Percentiles rank a stretch among this genome's conserved stretches.
Evolutionary conservation across 1,140 invertebrate species (phyloP).

Genomic region (Delia radicum): DNA sequence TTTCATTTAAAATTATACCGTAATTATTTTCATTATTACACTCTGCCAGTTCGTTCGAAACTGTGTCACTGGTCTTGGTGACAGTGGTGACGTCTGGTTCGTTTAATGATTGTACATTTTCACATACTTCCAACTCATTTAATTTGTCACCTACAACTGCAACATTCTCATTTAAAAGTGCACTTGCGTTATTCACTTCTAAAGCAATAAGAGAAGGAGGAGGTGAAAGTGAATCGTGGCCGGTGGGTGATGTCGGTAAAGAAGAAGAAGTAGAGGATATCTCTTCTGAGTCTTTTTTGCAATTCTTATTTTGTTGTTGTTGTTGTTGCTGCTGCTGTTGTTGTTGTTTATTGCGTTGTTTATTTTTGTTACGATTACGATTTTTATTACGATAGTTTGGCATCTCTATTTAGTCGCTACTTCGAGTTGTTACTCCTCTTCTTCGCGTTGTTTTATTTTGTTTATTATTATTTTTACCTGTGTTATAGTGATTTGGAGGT

Average conservation of each 20-base stretch:
- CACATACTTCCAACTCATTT: background rate
- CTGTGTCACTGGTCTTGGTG: background rate
- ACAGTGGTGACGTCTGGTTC: background rate
- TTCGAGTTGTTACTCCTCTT: background rate
- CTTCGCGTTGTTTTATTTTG: background rate
- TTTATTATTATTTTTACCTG: background rate
- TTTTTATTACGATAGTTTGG: constrained; percentile 54
- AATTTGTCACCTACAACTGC: background rate
- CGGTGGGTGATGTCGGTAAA: background rate
- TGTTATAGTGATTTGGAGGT: background rate
- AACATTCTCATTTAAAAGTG: background rate
- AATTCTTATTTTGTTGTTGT: constrained; percentile 21
- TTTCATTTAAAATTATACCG: background rate
- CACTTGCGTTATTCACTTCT: background rate
- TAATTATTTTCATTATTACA: background rate
- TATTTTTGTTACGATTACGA: constrained; percentile 47
- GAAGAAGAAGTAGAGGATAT: background rate
- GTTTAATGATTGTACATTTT: background rate
- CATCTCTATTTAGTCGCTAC: constrained; percentile 31
- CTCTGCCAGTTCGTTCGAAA: background rate
- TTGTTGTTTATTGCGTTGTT: constrained; percentile 31
- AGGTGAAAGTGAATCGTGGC: background rate
- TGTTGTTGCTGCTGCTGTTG: constrained; percentile 25
- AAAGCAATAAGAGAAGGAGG: background rate
- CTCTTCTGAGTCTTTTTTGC: constrained; percentile 5